Percentiles rank a stretch among this genome's conserved stretches.
phyloP scores from a whole-genome alignment of 2,888 invertebrate genomes.

The Lasioglossum lativentre region DNA sequence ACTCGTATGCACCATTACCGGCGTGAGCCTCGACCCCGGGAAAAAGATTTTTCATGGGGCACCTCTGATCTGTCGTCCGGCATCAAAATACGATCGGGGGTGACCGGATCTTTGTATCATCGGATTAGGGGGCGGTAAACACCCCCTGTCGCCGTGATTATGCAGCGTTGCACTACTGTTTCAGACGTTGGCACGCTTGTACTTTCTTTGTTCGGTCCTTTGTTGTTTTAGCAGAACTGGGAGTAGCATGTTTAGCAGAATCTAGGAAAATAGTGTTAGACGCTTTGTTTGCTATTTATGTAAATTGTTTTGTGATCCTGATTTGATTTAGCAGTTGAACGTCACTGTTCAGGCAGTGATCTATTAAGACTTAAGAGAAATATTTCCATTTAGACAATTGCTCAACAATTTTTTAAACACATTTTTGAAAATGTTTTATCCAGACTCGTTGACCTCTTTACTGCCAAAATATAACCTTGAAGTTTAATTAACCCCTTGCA shows the following conservation, averaged over 20 bases:
- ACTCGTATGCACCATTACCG: slow-evolving; percentile 64
- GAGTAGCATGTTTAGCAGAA: not conserved
- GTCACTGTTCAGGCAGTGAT: not conserved
- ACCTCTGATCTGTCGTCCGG: slow-evolving; percentile 16
- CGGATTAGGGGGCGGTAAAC: not conserved
- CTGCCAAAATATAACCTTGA: no score
- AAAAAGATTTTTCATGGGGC: slow-evolving; percentile 40
- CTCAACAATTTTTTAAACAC: no score
- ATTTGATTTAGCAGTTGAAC: not conserved
- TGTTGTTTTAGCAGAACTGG: not conserved
- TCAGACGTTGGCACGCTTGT: not conserved
- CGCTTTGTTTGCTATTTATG: not conserved
- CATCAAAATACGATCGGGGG: not conserved
- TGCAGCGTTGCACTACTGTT: not conserved
- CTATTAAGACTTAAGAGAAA: not conserved
- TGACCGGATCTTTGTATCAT: not conserved
- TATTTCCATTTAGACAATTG: not conserved
- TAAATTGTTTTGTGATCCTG: not conserved
- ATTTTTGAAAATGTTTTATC: no score
- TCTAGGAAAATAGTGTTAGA: not conserved
- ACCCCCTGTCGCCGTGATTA: not conserved
- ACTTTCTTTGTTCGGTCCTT: not conserved
- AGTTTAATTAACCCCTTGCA: no score
- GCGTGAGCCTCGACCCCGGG: slow-evolving; percentile 40
- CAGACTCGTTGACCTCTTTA: no score